Conservation (phyloP, 2,888 invertebrate genomes). For the Lamellibrachia columna region DNA sequence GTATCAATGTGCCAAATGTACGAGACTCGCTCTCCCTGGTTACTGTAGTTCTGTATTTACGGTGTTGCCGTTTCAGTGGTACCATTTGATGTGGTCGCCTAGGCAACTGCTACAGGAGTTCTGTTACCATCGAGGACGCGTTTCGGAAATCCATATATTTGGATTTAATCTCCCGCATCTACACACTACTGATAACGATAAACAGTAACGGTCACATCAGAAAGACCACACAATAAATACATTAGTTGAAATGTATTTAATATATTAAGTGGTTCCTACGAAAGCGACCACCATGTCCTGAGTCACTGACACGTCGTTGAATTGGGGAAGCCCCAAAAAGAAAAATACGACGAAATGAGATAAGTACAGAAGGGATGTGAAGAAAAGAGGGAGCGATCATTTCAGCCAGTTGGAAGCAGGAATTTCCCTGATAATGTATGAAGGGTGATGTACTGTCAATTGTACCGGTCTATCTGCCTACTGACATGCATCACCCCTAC, state of each 20-base stretch:
- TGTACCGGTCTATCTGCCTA: too few relatives aligned
- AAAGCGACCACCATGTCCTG: background rate
- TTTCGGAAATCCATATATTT: background rate
- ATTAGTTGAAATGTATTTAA: background rate
- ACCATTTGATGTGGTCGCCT: background rate
- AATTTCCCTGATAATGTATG: too few relatives aligned
- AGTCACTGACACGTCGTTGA: background rate
- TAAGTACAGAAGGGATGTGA: too few relatives aligned
- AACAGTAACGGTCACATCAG: background rate
- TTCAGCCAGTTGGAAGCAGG: too few relatives aligned
- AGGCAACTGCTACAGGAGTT: background rate
- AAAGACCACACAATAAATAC: background rate
- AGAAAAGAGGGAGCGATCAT: too few relatives aligned
- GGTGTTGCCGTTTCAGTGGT: background rate
- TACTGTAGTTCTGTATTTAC: background rate
- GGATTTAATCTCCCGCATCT: background rate
- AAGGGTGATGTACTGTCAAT: too few relatives aligned
- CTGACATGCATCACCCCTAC: too few relatives aligned
- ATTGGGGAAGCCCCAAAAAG: background rate
- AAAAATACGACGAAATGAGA: background rate
- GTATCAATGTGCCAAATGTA: background rate
- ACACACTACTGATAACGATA: background rate
- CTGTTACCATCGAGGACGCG: background rate
- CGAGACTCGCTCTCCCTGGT: background rate
- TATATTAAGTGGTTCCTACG: background rate